Conservation (phyloP, 2,888 invertebrate species). For the Lochmaea crataegi region DNA sequence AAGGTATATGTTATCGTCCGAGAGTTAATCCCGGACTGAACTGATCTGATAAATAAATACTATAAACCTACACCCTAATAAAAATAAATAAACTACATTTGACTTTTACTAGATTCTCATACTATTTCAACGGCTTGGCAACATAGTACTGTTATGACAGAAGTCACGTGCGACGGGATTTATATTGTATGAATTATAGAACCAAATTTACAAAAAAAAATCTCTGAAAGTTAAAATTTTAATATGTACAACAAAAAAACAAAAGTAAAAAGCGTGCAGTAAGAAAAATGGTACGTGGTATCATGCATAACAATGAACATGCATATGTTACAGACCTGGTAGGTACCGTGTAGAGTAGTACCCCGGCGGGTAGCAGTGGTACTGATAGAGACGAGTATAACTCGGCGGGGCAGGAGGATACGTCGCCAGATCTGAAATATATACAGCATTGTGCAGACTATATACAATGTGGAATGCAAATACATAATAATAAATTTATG, state of each 20-base stretch:
- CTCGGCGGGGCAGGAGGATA: constrained; percentile 69
- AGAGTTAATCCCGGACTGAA: too few species aligned
- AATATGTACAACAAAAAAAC: constrained; percentile 11
- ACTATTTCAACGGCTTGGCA: too few species aligned
- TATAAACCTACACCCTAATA: too few species aligned
- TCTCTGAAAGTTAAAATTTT: constrained; percentile 1
- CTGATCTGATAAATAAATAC: too few species aligned
- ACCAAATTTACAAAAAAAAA: not conserved
- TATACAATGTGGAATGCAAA: constrained; percentile 43
- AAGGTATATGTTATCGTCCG: too few species aligned
- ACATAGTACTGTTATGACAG: too few species aligned
- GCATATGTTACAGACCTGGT: constrained; percentile 61
- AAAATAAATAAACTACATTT: too few species aligned
- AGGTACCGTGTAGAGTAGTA: constrained; percentile 61
- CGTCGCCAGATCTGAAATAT: constrained; percentile 73
- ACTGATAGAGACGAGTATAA: constrained; percentile 73
- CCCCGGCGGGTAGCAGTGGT: constrained; percentile 69
- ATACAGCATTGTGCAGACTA: constrained; percentile 50
- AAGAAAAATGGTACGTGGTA: constrained; percentile 19
- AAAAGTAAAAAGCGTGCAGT: constrained; percentile 17
- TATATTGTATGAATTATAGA: too few species aligned
- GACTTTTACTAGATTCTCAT: too few species aligned
- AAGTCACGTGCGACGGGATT: too few species aligned
- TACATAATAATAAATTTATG: not conserved
- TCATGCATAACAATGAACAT: constrained; percentile 48